These are phyloP conservation scores for Distichodus sexfasciatus DNA, from an alignment of 2,797 vertebrate genomes.

Conservation along the genomic window DNA sequence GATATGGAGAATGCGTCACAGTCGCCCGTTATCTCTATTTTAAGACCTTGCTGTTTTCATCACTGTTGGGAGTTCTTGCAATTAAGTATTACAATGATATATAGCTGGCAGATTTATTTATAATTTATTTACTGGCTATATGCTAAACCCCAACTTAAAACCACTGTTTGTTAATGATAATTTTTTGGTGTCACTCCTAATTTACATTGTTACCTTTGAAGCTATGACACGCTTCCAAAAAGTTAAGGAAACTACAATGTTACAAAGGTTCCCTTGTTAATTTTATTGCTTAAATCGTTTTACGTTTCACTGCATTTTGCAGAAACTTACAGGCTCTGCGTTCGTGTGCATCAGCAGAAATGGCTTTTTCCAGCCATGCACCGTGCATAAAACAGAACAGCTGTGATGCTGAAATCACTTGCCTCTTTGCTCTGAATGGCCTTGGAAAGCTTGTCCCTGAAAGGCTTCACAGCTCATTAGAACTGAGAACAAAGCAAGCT, in stretches of 20 bases:
- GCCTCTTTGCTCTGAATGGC: not conserved
- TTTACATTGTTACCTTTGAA: no score
- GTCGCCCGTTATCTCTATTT: no score
- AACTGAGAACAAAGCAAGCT: slow-evolving; percentile 58
- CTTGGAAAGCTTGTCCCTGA: slow-evolving; percentile 53
- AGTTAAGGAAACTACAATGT: slow-evolving; percentile 2
- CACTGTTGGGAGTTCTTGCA: no score
- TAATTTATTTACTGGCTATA: no score
- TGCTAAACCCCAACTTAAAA: no score
- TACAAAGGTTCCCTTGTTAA: not conserved
- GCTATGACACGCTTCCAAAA: no score
- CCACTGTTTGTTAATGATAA: no score
- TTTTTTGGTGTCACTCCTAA: no score
- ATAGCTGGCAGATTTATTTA: no score
- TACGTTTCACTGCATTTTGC: not conserved
- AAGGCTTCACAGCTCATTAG: slow-evolving; percentile 67
- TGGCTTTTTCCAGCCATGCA: not conserved
- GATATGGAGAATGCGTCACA: no score
- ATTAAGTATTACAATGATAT: no score
- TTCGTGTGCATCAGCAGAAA: not conserved
- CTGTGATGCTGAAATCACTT: slow-evolving; percentile 64
- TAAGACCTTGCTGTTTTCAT: no score
- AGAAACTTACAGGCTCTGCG: not conserved
- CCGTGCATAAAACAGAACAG: slow-evolving; percentile 46
- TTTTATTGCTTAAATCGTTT: not conserved